A percentile compares a stretch with the other conserved stretches of the same genome.
phyloP scores from a whole-genome alignment of 2,797 vertebrate genomes.

The Microctenopoma stevenorrisi region DNA sequence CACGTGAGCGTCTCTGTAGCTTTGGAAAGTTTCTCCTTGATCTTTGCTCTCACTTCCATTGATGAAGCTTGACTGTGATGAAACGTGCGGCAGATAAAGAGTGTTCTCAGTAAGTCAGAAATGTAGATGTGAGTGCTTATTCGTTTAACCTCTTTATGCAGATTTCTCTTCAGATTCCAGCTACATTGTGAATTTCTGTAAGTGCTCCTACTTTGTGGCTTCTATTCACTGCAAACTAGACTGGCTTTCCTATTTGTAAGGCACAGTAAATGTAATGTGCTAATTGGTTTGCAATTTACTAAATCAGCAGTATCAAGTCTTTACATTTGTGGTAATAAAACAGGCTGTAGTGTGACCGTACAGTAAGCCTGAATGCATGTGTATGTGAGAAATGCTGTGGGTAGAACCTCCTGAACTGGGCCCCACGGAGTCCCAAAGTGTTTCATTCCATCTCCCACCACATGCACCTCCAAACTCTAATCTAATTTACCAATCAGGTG shows the following conservation, averaged over 20 bases:
- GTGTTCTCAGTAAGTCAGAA: constrained; percentile 23
- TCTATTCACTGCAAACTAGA: constrained; percentile 14
- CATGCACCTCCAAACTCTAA: constrained; percentile 65
- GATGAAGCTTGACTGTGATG: constrained; percentile 33
- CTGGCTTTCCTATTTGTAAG: constrained; percentile 7
- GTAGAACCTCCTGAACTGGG: not conserved
- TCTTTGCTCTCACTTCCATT: constrained; percentile 55
- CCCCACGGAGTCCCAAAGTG: constrained; percentile 1
- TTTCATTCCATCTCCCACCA: constrained; percentile 41
- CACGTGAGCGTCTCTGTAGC: not conserved
- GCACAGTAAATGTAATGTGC: not conserved
- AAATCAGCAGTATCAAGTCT: constrained; percentile 1
- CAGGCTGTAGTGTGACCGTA: not conserved
- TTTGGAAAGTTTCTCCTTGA: constrained; percentile 21
- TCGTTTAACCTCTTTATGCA: constrained; percentile 32
- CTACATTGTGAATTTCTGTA: not conserved
- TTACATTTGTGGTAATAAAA: not conserved
- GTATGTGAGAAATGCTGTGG: not conserved
- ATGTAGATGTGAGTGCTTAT: constrained; percentile 31
- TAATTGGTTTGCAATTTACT: constrained; percentile 32
- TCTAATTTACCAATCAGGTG: constrained; percentile 79
- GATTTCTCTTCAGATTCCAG: constrained; percentile 31
- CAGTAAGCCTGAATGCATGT: not conserved
- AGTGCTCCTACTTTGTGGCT: not conserved
- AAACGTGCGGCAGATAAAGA: constrained; percentile 49